Conservation (phyloP, 2,888 invertebrate genomes). For the Ochropleura leucogaster region DNA sequence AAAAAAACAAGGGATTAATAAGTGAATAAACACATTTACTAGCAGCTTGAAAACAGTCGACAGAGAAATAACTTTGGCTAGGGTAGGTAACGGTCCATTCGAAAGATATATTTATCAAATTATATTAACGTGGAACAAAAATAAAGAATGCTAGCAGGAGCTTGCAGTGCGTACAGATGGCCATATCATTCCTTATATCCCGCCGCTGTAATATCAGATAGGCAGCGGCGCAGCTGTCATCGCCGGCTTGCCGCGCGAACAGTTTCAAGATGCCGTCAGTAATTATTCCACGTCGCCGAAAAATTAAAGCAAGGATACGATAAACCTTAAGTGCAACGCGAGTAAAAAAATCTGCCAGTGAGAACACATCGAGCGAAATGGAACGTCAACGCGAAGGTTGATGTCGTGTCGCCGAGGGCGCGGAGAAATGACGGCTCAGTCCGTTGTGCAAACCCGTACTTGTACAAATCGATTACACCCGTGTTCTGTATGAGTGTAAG, state of each 20-base stretch:
- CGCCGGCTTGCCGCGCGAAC: conserved; percentile 80
- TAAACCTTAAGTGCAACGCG: conserved; percentile 79
- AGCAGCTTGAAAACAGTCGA: conserved; percentile 52
- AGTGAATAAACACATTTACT: conserved; percentile 40
- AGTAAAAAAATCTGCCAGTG: conserved; percentile 78
- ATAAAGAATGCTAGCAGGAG: conserved; percentile 54
- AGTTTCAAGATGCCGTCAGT: conserved; percentile 80
- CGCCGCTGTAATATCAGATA: conserved; percentile 76
- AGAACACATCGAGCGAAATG: conserved; percentile 81
- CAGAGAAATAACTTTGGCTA: conserved; percentile 44
- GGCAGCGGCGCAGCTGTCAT: conserved; percentile 79
- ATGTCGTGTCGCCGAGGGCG: conserved; percentile 78
- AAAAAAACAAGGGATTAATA: conserved; percentile 43
- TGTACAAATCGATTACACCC: conserved; percentile 86
- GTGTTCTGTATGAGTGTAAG: conserved; percentile 77
- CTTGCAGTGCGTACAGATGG: conserved; percentile 45
- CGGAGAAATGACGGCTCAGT: conserved; percentile 80
- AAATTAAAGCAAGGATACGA: conserved; percentile 85
- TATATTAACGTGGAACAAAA: conserved; percentile 52
- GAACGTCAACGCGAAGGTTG: conserved; percentile 81
- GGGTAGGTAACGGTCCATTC: conserved; percentile 52
- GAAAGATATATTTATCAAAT: conserved; percentile 57
- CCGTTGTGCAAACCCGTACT: conserved; percentile 81
- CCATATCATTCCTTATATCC: conserved; percentile 62
- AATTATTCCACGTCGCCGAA: conserved; percentile 86